Evolutionary conservation across 2,888 invertebrate genomes (phyloP), one percentile per base, ranked within the genome.

Genomic region (Sarcophaga subvicina): DNA sequence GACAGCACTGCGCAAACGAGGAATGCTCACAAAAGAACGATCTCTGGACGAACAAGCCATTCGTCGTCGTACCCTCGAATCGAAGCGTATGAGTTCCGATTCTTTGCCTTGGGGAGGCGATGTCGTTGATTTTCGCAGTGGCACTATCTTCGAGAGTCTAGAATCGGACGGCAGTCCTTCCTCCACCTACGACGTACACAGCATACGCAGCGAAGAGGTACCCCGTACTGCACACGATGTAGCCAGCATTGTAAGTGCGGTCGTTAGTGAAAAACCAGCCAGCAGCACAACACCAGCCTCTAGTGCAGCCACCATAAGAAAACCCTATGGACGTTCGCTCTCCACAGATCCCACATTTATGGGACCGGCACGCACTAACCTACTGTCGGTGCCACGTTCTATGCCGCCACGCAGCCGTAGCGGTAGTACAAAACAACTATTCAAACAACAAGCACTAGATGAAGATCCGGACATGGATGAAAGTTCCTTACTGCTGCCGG

Each of bases 391-490:
- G 86, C 93, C 94, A 72, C 91, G 93, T 63, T 90, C 92, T 69
- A 92, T 93, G 92, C 93, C 93, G 69, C 94, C 92, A 90, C 90
- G 93, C 66, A 93, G 92, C 89, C 92, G 93, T 85, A 93, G 93
- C 83, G 93, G 92, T 87, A 95, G 95, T 90, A 94, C 94, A 27
- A 95, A 94, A 89, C 95, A 95, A 90, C 92, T 95, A 14, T 95
- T 95, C 90, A 95, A 95, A 90, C 95, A 95, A 88, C 93, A 94
- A 88, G 94, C 95, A 0, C 93, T 95, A 82, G 95, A 95, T 87
- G 95, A 95, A 88, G 93, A 94, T 86, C 92, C 92, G 64, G 93
- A 94, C 87, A 93, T 94, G 81, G 95, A 95, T 89, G 95, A 95
- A 89, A 94, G 93, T 59, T 94, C 94, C 69, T 93, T 95, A 89